phyloP scores from a whole-genome alignment of 2,113 vertebrate genomes.

The Entomyzon cyanotis region DNA sequence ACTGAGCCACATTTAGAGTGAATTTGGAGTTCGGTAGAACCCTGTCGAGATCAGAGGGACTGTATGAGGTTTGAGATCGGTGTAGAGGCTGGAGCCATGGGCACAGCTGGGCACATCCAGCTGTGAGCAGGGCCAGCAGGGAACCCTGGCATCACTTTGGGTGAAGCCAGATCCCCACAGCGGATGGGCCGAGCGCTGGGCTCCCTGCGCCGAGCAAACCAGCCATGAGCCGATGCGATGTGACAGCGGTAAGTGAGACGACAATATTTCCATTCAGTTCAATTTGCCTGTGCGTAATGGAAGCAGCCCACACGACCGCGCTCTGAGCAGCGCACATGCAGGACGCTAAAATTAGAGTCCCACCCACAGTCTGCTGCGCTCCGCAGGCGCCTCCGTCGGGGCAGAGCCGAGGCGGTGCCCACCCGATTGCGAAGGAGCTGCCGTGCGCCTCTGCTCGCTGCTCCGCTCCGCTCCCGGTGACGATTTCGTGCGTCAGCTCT shows the following conservation, averaged over 20 bases:
- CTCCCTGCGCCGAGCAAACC: background rate
- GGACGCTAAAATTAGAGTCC: constrained; percentile 23
- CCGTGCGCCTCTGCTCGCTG: background rate
- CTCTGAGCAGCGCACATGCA: background rate
- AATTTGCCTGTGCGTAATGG: constrained; percentile 55
- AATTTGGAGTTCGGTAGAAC: background rate
- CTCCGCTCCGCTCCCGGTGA: background rate
- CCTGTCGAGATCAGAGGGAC: background rate
- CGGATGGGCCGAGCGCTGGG: rapidly evolving
- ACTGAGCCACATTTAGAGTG: background rate
- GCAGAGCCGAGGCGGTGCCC: background rate
- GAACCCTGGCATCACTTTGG: background rate
- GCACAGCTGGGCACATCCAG: background rate
- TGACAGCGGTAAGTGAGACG: constrained; percentile 9
- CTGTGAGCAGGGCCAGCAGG: background rate
- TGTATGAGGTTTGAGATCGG: background rate
- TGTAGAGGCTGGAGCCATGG: background rate
- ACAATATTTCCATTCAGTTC: constrained; percentile 51
- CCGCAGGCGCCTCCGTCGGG: background rate
- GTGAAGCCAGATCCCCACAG: background rate
- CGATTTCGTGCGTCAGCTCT: background rate
- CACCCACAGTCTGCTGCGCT: background rate
- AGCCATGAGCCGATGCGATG: background rate
- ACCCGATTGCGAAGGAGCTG: background rate
- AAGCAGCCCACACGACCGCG: background rate